A percentile compares a stretch with the other conserved stretches of the same genome.
Evolutionary conservation across 2,888 invertebrate genomes (phyloP).

Genomic region (Chydorus sphaericus): DNA sequence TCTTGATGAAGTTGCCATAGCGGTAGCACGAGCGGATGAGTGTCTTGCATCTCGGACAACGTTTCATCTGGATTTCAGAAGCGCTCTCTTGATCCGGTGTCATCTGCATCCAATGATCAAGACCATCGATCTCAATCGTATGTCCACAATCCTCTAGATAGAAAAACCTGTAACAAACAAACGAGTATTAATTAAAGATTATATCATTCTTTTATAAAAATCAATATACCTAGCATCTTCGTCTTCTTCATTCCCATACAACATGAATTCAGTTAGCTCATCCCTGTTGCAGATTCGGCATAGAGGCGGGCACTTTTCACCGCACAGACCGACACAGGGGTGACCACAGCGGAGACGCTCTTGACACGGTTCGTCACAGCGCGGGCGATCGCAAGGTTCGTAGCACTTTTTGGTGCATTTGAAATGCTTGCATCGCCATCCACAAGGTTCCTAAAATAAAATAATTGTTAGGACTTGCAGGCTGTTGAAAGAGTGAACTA

Average conservation of each 20-base stretch:
- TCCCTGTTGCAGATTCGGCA: conserved; percentile 40
- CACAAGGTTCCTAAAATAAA: conserved; percentile 12
- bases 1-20: conserved; percentile 38
- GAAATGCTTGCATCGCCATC: conserved; percentile 24
- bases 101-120: conserved; percentile 26
- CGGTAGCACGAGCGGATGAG: conserved; percentile 42
- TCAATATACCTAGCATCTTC: conserved; percentile 32
- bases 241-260: conserved; percentile 38
- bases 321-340: conserved; percentile 42
- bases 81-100: conserved; percentile 1
- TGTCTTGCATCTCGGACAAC: conserved; percentile 44
- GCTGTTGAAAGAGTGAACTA: neutral
- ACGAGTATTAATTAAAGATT: neutral
- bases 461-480: neutral
- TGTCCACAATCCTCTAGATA: conserved; percentile 26
- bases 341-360: conserved; percentile 44
- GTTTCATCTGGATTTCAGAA: conserved; percentile 24
- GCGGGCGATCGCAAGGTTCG: conserved; percentile 28
- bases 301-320: conserved; percentile 47
- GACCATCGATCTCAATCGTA: conserved; percentile 27
- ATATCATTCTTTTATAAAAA: too few relatives aligned
- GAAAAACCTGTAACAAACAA: conserved; percentile 19
- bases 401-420: conserved; percentile 26
- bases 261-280: conserved; percentile 28
- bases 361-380: conserved; percentile 27